phyloP scores from a whole-genome alignment of 1,140 invertebrate genomes.

The Pachypeltis micranthus region DNA sequence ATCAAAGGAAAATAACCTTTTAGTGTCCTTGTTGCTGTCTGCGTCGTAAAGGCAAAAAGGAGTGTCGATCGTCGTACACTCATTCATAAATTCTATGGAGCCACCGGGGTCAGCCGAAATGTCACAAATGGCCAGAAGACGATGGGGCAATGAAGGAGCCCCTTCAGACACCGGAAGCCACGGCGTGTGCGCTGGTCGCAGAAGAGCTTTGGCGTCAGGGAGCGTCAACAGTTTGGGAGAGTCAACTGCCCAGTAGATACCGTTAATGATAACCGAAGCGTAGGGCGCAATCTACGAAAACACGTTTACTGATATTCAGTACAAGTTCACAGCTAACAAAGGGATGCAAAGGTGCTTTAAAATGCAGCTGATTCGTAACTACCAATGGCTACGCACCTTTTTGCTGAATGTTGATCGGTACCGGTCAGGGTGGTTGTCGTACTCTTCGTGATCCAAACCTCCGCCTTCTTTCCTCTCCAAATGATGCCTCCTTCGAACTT shows the following conservation, averaged over 20 bases:
- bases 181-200: constrained; percentile 75
- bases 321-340: not conserved
- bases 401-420: constrained; percentile 95
- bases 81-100: constrained; percentile 99
- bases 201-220: constrained; percentile 90
- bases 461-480: constrained; percentile 82
- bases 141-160: constrained; percentile 78
- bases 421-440: constrained; percentile 79
- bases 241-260: constrained; percentile 97
- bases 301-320: not conserved
- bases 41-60: constrained; percentile 98
- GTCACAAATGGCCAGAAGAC: constrained; percentile 88
- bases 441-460: constrained; percentile 82
- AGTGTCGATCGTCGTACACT: constrained; percentile 98
- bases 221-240: constrained; percentile 93
- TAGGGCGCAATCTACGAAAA: constrained; percentile 78
- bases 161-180: constrained; percentile 72
- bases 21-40: constrained; percentile 91
- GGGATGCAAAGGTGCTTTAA: too few relatives aligned
- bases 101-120: constrained; percentile 98
- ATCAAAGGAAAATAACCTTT: constrained; percentile 59
- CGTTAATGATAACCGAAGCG: constrained; percentile 92
- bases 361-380: too few relatives aligned
- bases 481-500: constrained; percentile 84
- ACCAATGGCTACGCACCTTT: constrained; percentile 61